Conservation (phyloP, 2,797 vertebrate species). For the Sebastes hubbsi region DNA sequence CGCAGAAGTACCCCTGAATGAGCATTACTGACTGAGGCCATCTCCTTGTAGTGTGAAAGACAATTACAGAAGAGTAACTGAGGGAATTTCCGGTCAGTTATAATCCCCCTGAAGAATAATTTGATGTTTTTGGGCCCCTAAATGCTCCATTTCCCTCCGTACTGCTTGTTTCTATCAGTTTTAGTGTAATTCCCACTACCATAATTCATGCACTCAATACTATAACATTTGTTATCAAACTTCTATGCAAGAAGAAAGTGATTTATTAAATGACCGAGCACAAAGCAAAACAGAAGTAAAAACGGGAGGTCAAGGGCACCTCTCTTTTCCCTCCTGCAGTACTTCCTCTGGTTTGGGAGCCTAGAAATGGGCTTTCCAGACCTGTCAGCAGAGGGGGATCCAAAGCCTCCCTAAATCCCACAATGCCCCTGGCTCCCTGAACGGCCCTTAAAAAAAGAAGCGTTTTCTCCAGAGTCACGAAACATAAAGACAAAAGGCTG, state of each 20-base stretch:
- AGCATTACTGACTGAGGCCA: neutral
- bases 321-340: neutral
- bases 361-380: constrained; percentile 72
- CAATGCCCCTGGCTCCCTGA: constrained; percentile 35
- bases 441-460: constrained; percentile 46
- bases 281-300: constrained; percentile 33
- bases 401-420: constrained; percentile 40
- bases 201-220: constrained; percentile 19
- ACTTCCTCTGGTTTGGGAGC: constrained; percentile 18
- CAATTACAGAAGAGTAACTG: neutral
- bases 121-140: neutral
- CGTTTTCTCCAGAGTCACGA: constrained; percentile 43
- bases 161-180: neutral
- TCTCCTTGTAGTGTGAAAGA: neutral
- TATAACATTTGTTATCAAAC: constrained; percentile 36
- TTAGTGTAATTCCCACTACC: neutral
- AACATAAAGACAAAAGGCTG: constrained; percentile 40
- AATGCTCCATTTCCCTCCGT: neutral
- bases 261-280: constrained; percentile 52
- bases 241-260: constrained; percentile 7
- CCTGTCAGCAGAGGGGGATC: constrained; percentile 9
- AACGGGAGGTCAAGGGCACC: constrained; percentile 25
- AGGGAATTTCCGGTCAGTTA: too few species aligned
- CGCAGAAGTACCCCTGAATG: neutral
- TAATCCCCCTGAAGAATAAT: neutral